phyloP scores from a whole-genome alignment of 2,888 invertebrate species.

The Orchesellides sinensis region DNA sequence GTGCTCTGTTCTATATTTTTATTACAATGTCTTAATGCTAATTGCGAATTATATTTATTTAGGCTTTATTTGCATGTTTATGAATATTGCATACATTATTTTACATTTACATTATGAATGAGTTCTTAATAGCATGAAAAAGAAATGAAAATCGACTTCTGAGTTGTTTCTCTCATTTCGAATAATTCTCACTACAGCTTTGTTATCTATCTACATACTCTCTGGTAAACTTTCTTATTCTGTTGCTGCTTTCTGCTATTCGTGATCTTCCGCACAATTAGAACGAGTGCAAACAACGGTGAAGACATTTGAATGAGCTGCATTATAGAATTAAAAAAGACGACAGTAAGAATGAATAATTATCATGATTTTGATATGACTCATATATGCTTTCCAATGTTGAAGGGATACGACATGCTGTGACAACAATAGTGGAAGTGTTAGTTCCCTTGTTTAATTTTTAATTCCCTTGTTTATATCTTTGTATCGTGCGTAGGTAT shows the following conservation, averaged over 20 bases:
- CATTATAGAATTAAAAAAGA: constrained; percentile 27
- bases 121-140: neutral
- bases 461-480: neutral
- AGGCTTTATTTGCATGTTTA: neutral
- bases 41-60: neutral
- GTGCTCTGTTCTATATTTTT: neutral
- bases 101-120: neutral
- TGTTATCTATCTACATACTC: too few species aligned
- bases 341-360: constrained; percentile 22
- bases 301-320: constrained; percentile 6
- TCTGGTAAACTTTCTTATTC: neutral
- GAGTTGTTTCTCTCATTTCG: too few species aligned
- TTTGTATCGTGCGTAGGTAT: neutral
- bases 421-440: constrained; percentile 14
- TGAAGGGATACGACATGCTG: neutral
- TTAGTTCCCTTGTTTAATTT: constrained; percentile 16
- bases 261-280: constrained; percentile 14
- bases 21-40: neutral
- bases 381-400: neutral
- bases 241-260: neutral
- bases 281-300: constrained; percentile 20
- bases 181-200: too few species aligned
- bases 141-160: neutral
- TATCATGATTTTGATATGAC: constrained; percentile 15
- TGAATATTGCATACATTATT: neutral